Evolutionary conservation across 2,113 vertebrate species (phyloP).

Genomic region (Neoarius graeffei): DNA sequence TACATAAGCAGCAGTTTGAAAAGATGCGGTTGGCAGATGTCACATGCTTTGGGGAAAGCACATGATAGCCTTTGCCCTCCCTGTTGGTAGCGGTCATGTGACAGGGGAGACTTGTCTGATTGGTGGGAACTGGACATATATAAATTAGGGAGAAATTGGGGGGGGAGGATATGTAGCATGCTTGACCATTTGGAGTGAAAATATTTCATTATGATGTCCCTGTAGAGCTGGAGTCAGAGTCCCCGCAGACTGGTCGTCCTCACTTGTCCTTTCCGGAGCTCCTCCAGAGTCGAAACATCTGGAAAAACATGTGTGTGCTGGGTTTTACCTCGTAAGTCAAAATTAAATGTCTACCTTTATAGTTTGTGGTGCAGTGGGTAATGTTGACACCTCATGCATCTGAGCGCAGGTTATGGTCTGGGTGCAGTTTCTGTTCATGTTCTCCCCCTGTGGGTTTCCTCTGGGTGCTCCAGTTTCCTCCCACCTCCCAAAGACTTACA

Average conservation of each 20-base stretch:
- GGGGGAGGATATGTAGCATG: neutral
- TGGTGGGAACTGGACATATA: no score
- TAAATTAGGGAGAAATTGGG: no score
- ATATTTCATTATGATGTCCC: constrained; percentile 11
- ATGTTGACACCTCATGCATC: neutral
- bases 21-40: no score
- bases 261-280: constrained; percentile 77
- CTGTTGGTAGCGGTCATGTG: no score
- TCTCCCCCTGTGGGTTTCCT: neutral
- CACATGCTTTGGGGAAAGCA: no score
- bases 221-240: constrained; percentile 80
- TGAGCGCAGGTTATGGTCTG: neutral
- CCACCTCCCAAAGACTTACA: neutral
- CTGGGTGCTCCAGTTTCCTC: neutral
- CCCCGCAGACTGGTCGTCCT: constrained; percentile 65
- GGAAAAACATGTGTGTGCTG: constrained; percentile 88
- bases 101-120: no score
- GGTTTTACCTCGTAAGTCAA: constrained; percentile 88
- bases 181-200: neutral
- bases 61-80: no score
- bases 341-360: neutral
- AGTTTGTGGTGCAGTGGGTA: neutral
- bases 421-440: neutral
- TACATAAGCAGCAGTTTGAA: no score
- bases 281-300: constrained; percentile 85